A percentile compares a stretch with the other conserved stretches of the same genome.
Conservation (phyloP, 1,140 invertebrate species). For the Drosophila parvula region DNA sequence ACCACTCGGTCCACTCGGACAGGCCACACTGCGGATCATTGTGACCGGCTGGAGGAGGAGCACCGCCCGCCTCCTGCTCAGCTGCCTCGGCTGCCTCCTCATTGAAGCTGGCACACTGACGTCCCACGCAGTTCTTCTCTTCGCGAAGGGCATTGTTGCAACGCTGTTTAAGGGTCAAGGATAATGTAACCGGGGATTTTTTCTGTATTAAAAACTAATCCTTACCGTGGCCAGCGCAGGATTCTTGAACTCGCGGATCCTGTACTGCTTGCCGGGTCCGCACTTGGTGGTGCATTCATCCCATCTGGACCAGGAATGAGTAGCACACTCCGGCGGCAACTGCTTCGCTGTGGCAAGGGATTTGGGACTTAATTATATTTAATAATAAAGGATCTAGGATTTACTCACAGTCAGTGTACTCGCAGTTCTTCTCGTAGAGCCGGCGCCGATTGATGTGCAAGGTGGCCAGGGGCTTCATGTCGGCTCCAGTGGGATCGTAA, state of each 20-base stretch:
- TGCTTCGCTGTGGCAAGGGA: constrained; percentile 51
- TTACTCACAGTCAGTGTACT: constrained; percentile 77
- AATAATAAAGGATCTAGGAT: not conserved
- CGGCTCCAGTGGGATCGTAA: constrained; percentile 90
- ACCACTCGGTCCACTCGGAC: constrained; percentile 90
- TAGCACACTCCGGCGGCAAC: constrained; percentile 86
- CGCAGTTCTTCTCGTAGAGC: constrained; percentile 94
- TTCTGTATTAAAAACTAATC: constrained; percentile 38
- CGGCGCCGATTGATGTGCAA: constrained; percentile 92
- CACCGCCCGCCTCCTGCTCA: constrained; percentile 34
- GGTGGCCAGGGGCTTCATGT: constrained; percentile 95
- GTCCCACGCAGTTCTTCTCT: constrained; percentile 85
- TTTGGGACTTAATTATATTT: too few relatives aligned
- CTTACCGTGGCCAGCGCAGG: constrained; percentile 83
- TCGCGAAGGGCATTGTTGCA: constrained; percentile 86
- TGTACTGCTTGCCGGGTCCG: constrained; percentile 88
- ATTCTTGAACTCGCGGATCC: constrained; percentile 87
- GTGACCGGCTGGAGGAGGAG: not conserved
- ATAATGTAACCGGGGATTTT: too few relatives aligned
- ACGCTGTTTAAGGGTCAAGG: constrained; percentile 20
- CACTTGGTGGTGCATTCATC: constrained; percentile 91
- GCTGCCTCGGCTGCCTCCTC: constrained; percentile 59
- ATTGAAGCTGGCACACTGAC: constrained; percentile 85
- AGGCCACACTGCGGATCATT: constrained; percentile 87
- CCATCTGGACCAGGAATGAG: constrained; percentile 91